Percentiles rank a stretch among this genome's conserved stretches.
These are phyloP conservation scores for Nesidiocoris tenuis DNA, from an alignment of 2,888 invertebrate genomes.

Conservation along the genomic window DNA sequence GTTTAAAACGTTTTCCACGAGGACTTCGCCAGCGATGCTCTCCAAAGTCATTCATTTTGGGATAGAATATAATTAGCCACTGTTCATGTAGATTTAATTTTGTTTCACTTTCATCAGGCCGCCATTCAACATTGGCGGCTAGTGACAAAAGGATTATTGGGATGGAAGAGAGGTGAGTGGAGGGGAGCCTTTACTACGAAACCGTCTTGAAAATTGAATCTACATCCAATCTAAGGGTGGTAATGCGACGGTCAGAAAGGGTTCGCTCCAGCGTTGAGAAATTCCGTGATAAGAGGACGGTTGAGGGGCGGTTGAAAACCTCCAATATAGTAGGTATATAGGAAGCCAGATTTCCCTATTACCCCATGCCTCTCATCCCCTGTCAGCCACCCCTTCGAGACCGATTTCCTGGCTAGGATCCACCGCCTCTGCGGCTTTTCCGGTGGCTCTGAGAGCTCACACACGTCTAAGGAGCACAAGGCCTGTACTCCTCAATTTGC, in stretches of 20 bases:
- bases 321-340: background rate
- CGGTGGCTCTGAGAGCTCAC: background rate
- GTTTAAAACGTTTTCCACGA: too few relatives aligned
- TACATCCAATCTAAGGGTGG: conserved; percentile 42
- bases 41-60: too few relatives aligned
- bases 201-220: conserved; percentile 38
- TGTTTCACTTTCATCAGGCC: conserved; percentile 15
- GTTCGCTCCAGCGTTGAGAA: background rate
- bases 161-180: background rate
- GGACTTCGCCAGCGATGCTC: too few relatives aligned
- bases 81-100: background rate
- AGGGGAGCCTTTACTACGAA: conserved; percentile 7
- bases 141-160: conserved; percentile 24
- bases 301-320: background rate
- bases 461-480: background rate
- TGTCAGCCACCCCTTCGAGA: background rate
- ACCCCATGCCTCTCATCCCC: background rate
- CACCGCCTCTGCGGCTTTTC: background rate
- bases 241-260: conserved; percentile 37
- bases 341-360: background rate
- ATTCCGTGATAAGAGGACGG: background rate
- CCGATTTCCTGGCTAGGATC: background rate
- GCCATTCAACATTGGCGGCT: conserved; percentile 5
- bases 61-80: background rate
- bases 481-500: background rate